Evolutionary conservation across 2,113 vertebrate species (phyloP).

Genomic region (Campylorhamphus procurvoides): DNA sequence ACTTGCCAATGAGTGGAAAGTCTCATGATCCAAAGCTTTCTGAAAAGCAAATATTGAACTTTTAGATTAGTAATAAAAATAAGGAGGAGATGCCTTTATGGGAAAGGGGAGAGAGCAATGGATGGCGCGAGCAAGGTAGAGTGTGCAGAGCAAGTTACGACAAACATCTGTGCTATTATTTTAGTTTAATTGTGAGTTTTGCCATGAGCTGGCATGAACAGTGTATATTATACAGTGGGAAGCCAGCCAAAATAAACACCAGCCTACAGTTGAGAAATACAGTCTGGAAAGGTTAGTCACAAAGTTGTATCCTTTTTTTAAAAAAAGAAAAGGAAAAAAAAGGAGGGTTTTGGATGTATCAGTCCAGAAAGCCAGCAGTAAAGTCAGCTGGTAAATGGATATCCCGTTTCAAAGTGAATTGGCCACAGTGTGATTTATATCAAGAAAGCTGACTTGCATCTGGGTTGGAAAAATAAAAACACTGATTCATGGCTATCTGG

Average conservation of each 20-base stretch:
- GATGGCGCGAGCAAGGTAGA: conserved; percentile 44
- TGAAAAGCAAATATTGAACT: conserved; percentile 60
- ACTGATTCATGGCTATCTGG: conserved; percentile 71
- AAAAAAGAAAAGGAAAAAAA: not conserved
- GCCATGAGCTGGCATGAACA: conserved; percentile 65
- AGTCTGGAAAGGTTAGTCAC: conserved; percentile 73
- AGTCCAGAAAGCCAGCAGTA: conserved; percentile 44
- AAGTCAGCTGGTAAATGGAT: conserved; percentile 69
- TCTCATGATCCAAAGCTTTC: conserved; percentile 56
- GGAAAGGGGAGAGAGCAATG: not conserved
- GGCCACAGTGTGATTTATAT: conserved; percentile 72
- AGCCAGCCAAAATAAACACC: conserved; percentile 70
- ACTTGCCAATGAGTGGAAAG: conserved; percentile 46
- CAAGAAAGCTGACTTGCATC: conserved; percentile 71
- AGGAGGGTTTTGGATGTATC: conserved; percentile 34
- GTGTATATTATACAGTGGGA: conserved; percentile 59
- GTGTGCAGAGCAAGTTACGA: conserved; percentile 28
- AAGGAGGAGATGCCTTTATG: not conserved
- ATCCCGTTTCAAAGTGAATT: conserved; percentile 70
- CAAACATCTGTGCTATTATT: conserved; percentile 56
- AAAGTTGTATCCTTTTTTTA: conserved; percentile 48
- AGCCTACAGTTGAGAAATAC: conserved; percentile 70
- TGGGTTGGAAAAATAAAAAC: conserved; percentile 75
- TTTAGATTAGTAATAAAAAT: conserved; percentile 46
- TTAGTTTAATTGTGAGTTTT: conserved; percentile 62